A percentile compares a stretch with the other conserved stretches of the same genome.
Evolutionary conservation across 2,113 vertebrate species (phyloP).

Genomic region (Athene cunicularia): DNA sequence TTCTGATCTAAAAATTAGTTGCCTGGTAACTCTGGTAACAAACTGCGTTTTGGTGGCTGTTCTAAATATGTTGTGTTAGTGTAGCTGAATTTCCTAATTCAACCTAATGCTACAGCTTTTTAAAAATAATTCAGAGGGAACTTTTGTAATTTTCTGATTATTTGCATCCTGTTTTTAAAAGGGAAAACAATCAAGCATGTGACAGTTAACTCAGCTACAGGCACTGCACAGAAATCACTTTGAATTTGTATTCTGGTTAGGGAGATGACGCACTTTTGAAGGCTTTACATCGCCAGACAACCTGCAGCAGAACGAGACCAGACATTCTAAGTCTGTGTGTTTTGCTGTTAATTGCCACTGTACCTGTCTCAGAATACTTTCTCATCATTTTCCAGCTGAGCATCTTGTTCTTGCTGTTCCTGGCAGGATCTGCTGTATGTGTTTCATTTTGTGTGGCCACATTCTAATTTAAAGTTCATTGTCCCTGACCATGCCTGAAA

Average conservation of each 20-base stretch:
- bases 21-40: conserved; percentile 26
- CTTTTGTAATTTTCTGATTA: not conserved
- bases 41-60: not conserved
- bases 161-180: not conserved
- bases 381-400: not conserved
- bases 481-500: not conserved
- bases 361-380: not conserved
- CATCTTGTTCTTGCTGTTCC: not conserved
- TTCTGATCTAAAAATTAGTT: not conserved
- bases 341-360: conserved; percentile 40
- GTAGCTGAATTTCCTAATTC: not conserved
- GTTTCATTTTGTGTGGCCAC: not conserved
- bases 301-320: conserved; percentile 5
- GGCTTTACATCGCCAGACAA: conserved; percentile 6
- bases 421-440: not conserved
- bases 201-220: not conserved
- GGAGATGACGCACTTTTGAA: not conserved
- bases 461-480: conserved; percentile 4
- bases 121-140: not conserved
- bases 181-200: not conserved
- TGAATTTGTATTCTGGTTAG: not conserved
- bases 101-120: not conserved
- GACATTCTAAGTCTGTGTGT: not conserved
- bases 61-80: not conserved
- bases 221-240: not conserved